Base-by-base conservation (phyloP, 2,888 invertebrate species). In the Drosophila fulvimacula region DNA sequence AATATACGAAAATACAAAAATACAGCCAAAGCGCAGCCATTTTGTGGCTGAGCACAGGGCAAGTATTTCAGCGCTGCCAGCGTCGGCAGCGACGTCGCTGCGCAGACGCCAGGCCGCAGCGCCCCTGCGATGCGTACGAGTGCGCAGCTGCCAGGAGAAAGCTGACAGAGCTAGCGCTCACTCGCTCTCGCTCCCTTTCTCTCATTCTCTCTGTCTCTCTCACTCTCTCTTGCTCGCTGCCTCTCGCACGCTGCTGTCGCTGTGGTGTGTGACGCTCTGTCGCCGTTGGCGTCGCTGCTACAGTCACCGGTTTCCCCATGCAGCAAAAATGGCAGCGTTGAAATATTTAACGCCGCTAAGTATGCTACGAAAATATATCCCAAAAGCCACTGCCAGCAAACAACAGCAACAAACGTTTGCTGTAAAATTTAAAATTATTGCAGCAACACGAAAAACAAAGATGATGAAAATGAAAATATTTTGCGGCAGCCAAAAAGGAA, bases 291-390 rank as follows among this genome's bases (percentile, higher is more conserved):
- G 53, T 59, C 42, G 51, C 76, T 44, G 55, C 56, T 36, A 41
- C 38, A 3, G 24, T 46, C 36, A 30, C 51, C 15, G 42, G 34
- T 60, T 76, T 58, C 52, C 71, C 65, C 62, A 48, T n/a, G 52
- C 58, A 27, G 39, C 55, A 64, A 85, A 84, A 88, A 84, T 84
- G 90, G 80, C 80, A 86, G 83, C 81, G 89, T 88, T 89, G 88
- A 89, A 83, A 89, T 83, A 82, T 83, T 89, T 84, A 83, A 89
- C 87, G 87, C 89, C 73, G 73, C 81, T 90, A 90, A 85, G 85
- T 85, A 86, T 88, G 81, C 85, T 86, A 82, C 78, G 56, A 86
- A 86, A 86, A 90, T 73, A 82, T 71, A 74, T 76, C 24, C 36
- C 59, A 46, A 75, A 53, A 61, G 59, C 61, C 60, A 61, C 15